A percentile compares a stretch with the other conserved stretches of the same genome.
Evolutionary conservation across 1,140 invertebrate species (phyloP).

Genomic region (Platyscapa corneri): DNA sequence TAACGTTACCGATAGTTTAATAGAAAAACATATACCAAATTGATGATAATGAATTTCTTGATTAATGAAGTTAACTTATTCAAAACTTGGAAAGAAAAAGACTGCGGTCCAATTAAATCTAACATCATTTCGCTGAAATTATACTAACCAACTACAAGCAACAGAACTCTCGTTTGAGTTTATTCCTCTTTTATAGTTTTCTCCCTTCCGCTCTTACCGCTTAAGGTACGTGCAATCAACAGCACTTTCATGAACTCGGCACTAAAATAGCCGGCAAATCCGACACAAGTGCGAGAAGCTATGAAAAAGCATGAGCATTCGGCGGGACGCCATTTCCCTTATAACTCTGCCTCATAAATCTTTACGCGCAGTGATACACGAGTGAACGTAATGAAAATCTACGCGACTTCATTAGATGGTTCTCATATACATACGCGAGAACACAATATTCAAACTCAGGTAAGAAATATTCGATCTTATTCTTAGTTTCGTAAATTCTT

Average conservation of each 20-base stretch:
- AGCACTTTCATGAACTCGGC: conserved; percentile 2
- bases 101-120: conserved; percentile 17
- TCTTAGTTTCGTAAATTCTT: too few relatives aligned
- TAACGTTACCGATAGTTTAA: too few relatives aligned
- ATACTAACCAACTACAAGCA: conserved; percentile 32
- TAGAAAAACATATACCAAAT: too few relatives aligned
- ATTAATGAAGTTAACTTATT: background rate
- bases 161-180: background rate
- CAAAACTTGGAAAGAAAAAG: background rate
- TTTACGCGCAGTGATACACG: background rate
- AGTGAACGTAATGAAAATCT: background rate
- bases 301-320: background rate
- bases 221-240: background rate
- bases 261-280: background rate
- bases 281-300: background rate
- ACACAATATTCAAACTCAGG: too few relatives aligned
- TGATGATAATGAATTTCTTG: background rate
- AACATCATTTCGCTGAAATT: conserved; percentile 17
- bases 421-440: background rate
- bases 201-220: background rate
- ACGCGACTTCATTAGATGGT: background rate
- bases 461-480: too few relatives aligned
- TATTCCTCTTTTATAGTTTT: conserved; percentile 18
- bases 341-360: background rate
- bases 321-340: background rate